These are phyloP conservation scores for Sus cebifrons DNA, from an alignment of 2,797 vertebrate genomes.

Conservation along the genomic window DNA sequence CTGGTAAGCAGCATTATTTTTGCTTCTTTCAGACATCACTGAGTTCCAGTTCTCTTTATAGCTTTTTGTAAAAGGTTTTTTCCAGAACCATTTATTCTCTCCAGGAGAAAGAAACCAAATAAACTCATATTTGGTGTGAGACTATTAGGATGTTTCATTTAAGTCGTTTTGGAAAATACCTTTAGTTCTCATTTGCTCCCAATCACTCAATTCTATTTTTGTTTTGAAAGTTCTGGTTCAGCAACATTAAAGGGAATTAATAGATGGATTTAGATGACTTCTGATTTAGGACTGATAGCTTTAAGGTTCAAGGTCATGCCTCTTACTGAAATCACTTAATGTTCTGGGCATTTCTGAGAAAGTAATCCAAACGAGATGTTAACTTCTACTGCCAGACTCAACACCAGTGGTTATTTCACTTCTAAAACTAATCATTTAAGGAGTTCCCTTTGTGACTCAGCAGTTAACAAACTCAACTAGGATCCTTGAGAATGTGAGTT, in stretches of 20 bases:
- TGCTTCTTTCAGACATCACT: background rate
- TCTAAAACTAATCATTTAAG: background rate
- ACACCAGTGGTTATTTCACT: background rate
- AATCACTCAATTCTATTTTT: background rate
- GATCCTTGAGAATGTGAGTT: too few relatives aligned
- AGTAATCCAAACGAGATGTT: background rate
- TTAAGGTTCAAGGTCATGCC: background rate
- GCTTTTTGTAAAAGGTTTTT: constrained; percentile 12
- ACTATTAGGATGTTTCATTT: background rate
- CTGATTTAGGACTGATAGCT: background rate
- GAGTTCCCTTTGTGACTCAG: too few relatives aligned
- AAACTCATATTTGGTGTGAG: constrained; percentile 56
- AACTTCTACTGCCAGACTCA: background rate
- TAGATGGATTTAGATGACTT: constrained; percentile 43
- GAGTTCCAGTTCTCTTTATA: background rate
- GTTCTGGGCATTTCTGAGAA: constrained; percentile 33
- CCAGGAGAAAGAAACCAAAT: constrained; percentile 27
- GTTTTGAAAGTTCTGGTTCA: constrained; percentile 5
- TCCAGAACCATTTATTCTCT: constrained; percentile 43
- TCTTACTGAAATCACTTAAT: constrained; percentile 46
- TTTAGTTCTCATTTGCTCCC: background rate
- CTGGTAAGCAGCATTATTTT: constrained; percentile 9
- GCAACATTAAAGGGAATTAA: background rate
- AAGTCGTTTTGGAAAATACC: constrained; percentile 3
- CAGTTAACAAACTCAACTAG: too few relatives aligned